Base-by-base conservation (phyloP, 2,797 vertebrate species). In the Nothura maculosa region DNA sequence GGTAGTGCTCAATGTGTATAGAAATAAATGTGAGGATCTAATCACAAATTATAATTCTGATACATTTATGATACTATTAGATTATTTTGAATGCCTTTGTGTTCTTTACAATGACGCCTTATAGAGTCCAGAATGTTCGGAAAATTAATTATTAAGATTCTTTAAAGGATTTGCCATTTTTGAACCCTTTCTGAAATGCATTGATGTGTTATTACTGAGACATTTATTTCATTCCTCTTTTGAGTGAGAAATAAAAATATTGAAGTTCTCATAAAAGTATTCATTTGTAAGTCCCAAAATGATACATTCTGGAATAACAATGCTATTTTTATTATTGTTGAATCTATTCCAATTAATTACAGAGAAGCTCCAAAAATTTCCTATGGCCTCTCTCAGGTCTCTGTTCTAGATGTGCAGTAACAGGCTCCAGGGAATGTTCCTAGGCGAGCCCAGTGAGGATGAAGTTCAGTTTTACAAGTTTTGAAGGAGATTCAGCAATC, bases 281-380 rank as follows among this genome's bases (percentile, higher is more conserved):
- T 43, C 42, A 7, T 76, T 60, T 48, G 6, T 1, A 4, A 8
- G 32, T 63, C 27, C 20, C 27, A 48, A 61, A 79, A 68, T 40
- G 0, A 70, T 67, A 34, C 0, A 0, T 4, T 63, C 68, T 20
- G 8, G 8, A 21, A 63, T 67, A 17, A 34, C 6, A 52, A 75
- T 62, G 47, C 47, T 48, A 38, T 48, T 48, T 24, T 25, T 48
- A 12, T 45, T 28, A 60, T 75, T 72, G 13, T 72, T 83, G 11
- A n/a, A 50, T 25, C 10, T 14, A 21, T 75, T 85, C 57, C 0
- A 18, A 50, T 90, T 74, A 66, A 40, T 63, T 38, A 36, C 21
- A 82, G 52, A 25, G 3, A 10, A 18, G 17, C 74, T 75, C 50
- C 2, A 63, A 67, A 86, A 57, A 20, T 30, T 5, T 54, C 50